A percentile compares a stretch with the other conserved stretches of the same genome.
These are phyloP conservation scores for Drosophila lacertosa DNA, from an alignment of 1,140 invertebrate genomes.

Conservation along the genomic window DNA sequence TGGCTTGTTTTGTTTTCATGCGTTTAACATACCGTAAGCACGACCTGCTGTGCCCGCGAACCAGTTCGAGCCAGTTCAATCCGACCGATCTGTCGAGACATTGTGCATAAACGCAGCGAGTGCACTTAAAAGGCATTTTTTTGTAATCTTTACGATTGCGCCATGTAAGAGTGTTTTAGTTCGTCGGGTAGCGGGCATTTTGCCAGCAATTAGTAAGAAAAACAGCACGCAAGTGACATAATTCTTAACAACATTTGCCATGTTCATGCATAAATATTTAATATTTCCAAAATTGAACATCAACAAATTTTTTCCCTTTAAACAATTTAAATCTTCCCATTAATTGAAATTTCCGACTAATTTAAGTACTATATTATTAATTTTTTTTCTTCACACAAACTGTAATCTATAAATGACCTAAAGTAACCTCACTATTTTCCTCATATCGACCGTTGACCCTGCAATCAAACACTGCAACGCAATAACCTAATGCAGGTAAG, in stretches of 20 bases:
- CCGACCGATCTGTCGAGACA: background rate
- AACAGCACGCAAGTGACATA: conserved; percentile 17
- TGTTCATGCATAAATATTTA: background rate
- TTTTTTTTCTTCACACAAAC: background rate
- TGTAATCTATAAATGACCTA: conserved; percentile 10
- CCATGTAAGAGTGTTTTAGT: conserved; percentile 6
- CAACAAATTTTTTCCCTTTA: background rate
- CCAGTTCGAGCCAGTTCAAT: conserved; percentile 24
- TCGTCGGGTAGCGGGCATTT: conserved; percentile 4
- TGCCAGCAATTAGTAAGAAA: conserved; percentile 28
- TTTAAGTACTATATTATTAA: too few relatives aligned
- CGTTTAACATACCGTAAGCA: conserved; percentile 39
- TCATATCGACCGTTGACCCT: background rate
- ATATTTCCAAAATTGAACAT: background rate
- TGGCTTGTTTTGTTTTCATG: conserved; percentile 30
- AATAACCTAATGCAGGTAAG: conserved; percentile 33
- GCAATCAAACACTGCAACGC: conserved; percentile 20
- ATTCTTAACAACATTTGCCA: conserved; percentile 15
- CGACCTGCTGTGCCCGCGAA: conserved; percentile 9
- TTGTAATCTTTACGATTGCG: conserved; percentile 20
- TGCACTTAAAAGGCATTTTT: conserved; percentile 18
- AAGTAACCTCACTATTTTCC: conserved; percentile 19
- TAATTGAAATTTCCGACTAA: background rate
- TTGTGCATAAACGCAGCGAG: too few relatives aligned
- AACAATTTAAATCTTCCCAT: background rate